A percentile compares a stretch with the other conserved stretches of the same genome.
Conservation (phyloP, 1,140 invertebrate species). For the Centruroides sculpturatus region DNA sequence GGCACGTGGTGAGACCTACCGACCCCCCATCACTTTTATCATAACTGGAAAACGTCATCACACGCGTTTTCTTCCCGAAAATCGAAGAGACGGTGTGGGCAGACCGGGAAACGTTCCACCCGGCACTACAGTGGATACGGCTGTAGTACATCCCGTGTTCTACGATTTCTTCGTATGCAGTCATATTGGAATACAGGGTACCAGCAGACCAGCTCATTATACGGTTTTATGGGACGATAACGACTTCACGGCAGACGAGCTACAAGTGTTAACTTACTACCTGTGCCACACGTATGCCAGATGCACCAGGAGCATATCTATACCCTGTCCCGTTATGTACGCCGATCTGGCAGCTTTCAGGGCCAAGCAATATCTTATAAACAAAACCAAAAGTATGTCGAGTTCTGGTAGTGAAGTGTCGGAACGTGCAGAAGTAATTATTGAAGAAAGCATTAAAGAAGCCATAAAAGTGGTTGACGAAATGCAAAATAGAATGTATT, state of each 20-base stretch:
- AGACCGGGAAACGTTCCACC: conserved; percentile 51
- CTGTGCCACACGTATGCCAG: conserved; percentile 18
- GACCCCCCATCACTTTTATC: conserved; percentile 17
- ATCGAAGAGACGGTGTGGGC: conserved; percentile 19
- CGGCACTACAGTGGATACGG: conserved; percentile 65
- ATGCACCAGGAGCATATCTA: conserved; percentile 17
- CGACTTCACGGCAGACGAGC: conserved; percentile 8
- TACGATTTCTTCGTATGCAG: conserved; percentile 72
- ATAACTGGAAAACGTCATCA: conserved; percentile 19
- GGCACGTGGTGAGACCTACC: conserved; percentile 1
- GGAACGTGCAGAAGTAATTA: no score
- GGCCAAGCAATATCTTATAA: not conserved
- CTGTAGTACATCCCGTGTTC: conserved; percentile 62
- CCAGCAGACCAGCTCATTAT: conserved; percentile 16
- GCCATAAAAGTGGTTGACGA: no score
- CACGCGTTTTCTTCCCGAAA: conserved; percentile 13
- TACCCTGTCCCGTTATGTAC: conserved; percentile 21
- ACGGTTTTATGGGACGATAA: conserved; percentile 16
- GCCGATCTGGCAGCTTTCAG: conserved; percentile 23
- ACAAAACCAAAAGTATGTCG: no score
- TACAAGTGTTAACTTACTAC: conserved; percentile 18
- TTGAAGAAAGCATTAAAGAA: no score
- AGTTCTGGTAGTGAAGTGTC: no score
- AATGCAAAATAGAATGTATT: no score
- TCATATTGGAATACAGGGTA: conserved; percentile 38